Base-by-base conservation (phyloP, 2,113 vertebrate species). In the Laticauda laticaudata region DNA sequence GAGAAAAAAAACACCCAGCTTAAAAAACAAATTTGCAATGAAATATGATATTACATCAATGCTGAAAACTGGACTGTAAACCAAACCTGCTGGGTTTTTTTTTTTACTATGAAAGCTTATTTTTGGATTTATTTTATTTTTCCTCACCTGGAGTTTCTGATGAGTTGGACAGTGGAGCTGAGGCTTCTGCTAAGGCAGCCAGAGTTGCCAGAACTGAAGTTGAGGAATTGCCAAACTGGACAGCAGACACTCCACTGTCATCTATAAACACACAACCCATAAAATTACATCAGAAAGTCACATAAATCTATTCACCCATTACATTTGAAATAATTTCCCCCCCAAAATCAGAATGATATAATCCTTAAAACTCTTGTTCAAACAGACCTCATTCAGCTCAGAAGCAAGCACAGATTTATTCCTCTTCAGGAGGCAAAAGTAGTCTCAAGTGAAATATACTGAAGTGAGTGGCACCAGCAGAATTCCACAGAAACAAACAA, bases 151-250 rank as follows among this genome's bases (percentile, higher is more conserved):
- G 98, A 92, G 98, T 98, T 95, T 98, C 98, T 34, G 98, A 98
- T 95, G 98, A 98, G 95, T 98, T 98, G 93, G 98, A 98, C 94
- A 98, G 94, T 0, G 98, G 98, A 94, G 98, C 98, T 95, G 98
- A 98, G 4, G 98, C 98, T 98, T 98, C 98, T n/a, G 98, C 98
- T 97, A 98, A 97, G 94, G 98, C 98, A 95, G 98, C 98, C 97
- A 98, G 97, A 0, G 98, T 98, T 95, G 98, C 98, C 96, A 98
- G 97, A 94, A 98, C 98, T 93, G 98, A 98, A 0, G 98, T 98
- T 1, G 98, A 98, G 45, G 98, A 98, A 97, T 98, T 98, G 95
- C 98, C 98, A 95, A 98, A 98, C 94, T 98, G 98, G 94, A 98
- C 98, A 95, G 98, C 97, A 94, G 98, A 98, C 57, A 98, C 97